These are phyloP conservation scores for Ichneumoninae sp. DNA, from an alignment of 2,888 invertebrate species.

Conservation along the genomic window DNA sequence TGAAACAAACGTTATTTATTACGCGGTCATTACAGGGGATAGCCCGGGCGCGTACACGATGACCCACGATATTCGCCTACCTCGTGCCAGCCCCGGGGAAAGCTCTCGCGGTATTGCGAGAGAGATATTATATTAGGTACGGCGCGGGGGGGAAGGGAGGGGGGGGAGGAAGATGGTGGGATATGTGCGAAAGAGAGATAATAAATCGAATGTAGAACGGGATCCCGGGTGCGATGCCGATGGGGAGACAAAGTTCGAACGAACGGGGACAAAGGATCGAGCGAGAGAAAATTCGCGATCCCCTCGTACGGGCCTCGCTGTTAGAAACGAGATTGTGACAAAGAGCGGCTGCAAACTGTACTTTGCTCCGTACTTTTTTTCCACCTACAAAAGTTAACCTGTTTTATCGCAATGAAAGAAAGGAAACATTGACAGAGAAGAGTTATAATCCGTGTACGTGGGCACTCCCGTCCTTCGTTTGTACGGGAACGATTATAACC, in stretches of 20 bases:
- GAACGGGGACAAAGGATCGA: slow-evolving; percentile 4
- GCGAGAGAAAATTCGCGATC: neutral
- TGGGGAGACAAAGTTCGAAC: slow-evolving; percentile 20
- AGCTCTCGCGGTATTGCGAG: slow-evolving; percentile 39
- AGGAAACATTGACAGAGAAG: neutral
- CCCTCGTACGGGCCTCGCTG: neutral
- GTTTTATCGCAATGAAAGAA: neutral
- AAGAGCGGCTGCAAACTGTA: neutral
- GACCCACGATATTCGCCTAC: slow-evolving; percentile 63
- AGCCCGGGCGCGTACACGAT: slow-evolving; percentile 77
- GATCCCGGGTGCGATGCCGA: slow-evolving; percentile 51
- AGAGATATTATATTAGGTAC: slow-evolving; percentile 56
- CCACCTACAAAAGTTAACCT: neutral
- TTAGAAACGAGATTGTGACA: slow-evolving; percentile 5
- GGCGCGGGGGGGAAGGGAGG: slow-evolving; percentile 18
- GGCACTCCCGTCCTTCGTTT: neutral
- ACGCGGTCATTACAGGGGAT: slow-evolving; percentile 78
- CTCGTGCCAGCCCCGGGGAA: slow-evolving; percentile 55
- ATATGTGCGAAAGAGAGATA: slow-evolving; percentile 35
- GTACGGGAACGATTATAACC: neutral
- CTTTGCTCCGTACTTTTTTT: neutral
- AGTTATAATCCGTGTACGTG: neutral
- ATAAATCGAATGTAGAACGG: slow-evolving; percentile 61
- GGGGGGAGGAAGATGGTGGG: slow-evolving; percentile 33
- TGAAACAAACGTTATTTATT: slow-evolving; percentile 84